Evolutionary conservation across 2,113 vertebrate species (phyloP), one percentile per base, ranked within the genome.

Genomic region (Oreochromis niloticus): DNA sequence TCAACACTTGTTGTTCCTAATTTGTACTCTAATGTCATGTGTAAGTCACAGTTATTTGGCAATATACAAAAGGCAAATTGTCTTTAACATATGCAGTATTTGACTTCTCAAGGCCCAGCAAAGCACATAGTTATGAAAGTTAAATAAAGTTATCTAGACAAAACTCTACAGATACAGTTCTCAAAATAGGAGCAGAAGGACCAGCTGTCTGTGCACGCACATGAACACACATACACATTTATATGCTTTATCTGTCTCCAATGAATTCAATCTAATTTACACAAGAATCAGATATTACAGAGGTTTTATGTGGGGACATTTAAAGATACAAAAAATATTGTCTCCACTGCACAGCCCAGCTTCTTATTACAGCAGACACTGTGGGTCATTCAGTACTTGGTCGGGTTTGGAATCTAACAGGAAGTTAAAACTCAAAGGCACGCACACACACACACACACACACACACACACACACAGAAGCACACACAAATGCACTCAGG

Each of bases 251-350:
- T 93, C 85, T 75, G 87, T 89, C 89, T 93, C 85, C 34, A 73
- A 81, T 91, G 88, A 90, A 92, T 93, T 90, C 61, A 93, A 94
- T 93, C 91, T 92, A 93, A 95, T 93, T 92, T 92, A 89, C 88
- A 91, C 73, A 83, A 84, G 89, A 89, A 86, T 90, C 87, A 48
- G 84, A 91, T 93, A 94, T 92, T 92, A 93, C 90, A 90, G 84
- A 80, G 80, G 87, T 86, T 94, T 83, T 89, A 82, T 61, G 88
- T 85, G 85, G 81, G 73, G 90, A 92, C 86, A 90, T 89, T 93
- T 89, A 80, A 86, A 82, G 89, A 93, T 75, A 91, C 83, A 93
- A 88, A 91, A 90, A 89, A 78, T 84, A 88, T 86, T 88, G 85
- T 89, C 83, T 93, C 85, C 82, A 24, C 85, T 82, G 89, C 81